Evolutionary conservation across 2,113 vertebrate species (phyloP), one percentile per base, ranked within the genome.

Genomic region (Chauna torquata): DNA sequence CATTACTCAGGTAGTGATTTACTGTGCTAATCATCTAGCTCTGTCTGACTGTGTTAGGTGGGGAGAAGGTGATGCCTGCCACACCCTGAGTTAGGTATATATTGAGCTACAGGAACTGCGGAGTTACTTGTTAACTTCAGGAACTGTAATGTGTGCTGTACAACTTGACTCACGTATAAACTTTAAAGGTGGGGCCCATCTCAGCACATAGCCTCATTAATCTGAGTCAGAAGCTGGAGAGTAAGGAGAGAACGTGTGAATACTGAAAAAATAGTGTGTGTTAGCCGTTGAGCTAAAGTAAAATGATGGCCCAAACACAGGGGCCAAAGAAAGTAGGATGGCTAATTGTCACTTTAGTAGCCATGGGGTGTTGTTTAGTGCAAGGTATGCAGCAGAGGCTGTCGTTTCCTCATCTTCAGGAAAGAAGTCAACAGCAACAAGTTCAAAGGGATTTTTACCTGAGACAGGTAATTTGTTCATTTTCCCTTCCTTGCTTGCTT

Each of bases 1-100:
- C 20, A 62, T 99, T 98, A 99, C 98, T 99, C 98, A 99, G 96
- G 94, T 94, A 97, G 97, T 98, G 97, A 98, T 98, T 98, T 98
- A 96, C 93, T 74, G 75, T 88, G 92, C 82, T 93, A 90, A 96
- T 92, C 86, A 94, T 97, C 97, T 96, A 91, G 91, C 82, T 88
- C 92, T 57, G 98, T 98, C 98, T 98, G 97, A 97, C 95, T 97
- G 88, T 86, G 86, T 90, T 66, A 96, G 97, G 95, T 95, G 96
- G 97, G 96, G 94, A 95, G 96, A 96, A 98, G 97, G 98, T 96
- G 96, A 91, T 94, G 94, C 92, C 90, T 90, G 98, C 97, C 98
- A 96, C 98, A 97, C 97, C 98, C 97, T 2, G 1, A 15, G 64
- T 70, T 50, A 91, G 96, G 58, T 93, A 95, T 96, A 96, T 92